Conservation (phyloP, 2,888 invertebrate species). For the Dryococelus australis region DNA sequence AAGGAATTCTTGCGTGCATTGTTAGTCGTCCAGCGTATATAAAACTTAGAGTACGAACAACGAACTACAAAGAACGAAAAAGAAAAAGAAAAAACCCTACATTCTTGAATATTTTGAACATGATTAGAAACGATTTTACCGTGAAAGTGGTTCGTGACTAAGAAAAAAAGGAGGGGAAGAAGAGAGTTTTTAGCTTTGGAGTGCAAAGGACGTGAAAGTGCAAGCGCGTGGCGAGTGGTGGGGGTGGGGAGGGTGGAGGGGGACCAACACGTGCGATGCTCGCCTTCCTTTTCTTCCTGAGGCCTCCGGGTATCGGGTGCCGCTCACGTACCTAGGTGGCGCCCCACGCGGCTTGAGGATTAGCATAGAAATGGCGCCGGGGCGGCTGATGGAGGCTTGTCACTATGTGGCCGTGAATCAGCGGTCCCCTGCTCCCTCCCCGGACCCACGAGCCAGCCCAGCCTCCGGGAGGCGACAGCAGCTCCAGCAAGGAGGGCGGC, state of each 20-base stretch:
- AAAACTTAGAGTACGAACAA: too few species aligned
- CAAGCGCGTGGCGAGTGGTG: too few species aligned
- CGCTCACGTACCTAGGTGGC: constrained; percentile 13
- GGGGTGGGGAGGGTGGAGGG: neutral
- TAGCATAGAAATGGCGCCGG: constrained; percentile 58
- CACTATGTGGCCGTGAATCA: constrained; percentile 60
- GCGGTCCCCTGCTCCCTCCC: constrained; percentile 40
- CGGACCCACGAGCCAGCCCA: neutral
- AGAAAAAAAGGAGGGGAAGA: neutral
- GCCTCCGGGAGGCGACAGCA: neutral
- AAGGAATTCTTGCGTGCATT: too few species aligned
- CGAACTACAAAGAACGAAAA: too few species aligned
- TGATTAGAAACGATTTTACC: neutral
- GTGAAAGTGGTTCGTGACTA: neutral
- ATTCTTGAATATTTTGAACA: too few species aligned
- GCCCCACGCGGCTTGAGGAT: constrained; percentile 49
- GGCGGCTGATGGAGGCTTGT: constrained; percentile 59
- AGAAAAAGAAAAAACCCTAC: too few species aligned
- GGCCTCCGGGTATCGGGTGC: neutral
- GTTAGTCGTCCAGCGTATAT: too few species aligned
- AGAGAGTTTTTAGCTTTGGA: neutral
- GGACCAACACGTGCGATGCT: neutral
- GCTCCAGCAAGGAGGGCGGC: too few species aligned
- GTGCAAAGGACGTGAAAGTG: neutral
- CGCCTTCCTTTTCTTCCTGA: constrained; percentile 20